phyloP scores from a whole-genome alignment of 2,797 vertebrate genomes.

The Mycteria americana region DNA sequence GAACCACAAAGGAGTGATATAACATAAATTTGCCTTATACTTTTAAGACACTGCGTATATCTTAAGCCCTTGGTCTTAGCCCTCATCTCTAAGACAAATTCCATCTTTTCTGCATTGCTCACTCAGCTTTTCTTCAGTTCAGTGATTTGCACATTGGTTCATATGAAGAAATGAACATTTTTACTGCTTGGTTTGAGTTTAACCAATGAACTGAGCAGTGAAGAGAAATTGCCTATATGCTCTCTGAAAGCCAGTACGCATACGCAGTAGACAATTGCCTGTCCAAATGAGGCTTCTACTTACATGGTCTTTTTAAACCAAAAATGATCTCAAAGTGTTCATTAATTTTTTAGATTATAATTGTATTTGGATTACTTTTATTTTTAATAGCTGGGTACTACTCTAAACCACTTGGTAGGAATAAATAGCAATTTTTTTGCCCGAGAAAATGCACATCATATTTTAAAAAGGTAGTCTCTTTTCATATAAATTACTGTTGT shows the following conservation, averaged over 20 bases:
- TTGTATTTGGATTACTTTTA: not conserved
- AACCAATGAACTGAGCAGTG: not conserved
- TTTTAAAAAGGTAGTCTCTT: slow-evolving; percentile 25
- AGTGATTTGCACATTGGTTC: not conserved
- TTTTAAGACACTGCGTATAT: not conserved
- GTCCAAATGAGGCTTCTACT: not conserved
- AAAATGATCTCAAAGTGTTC: not conserved
- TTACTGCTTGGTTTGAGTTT: slow-evolving; percentile 37
- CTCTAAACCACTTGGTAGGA: not conserved
- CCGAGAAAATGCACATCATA: slow-evolving; percentile 14
- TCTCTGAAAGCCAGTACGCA: not conserved
- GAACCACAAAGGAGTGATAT: not conserved
- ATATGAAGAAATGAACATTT: not conserved
- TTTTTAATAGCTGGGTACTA: not conserved
- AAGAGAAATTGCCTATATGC: not conserved
- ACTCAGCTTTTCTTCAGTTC: not conserved
- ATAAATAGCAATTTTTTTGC: not conserved
- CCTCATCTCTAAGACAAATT: not conserved
- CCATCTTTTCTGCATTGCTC: not conserved
- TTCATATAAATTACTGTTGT: not conserved
- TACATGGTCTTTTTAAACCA: not conserved
- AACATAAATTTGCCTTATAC: not conserved
- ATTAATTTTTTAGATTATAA: not conserved
- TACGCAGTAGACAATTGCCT: not conserved
- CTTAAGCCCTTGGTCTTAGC: not conserved